Conservation (phyloP, 2,113 vertebrate genomes). For the Tragelaphus imberbis region DNA sequence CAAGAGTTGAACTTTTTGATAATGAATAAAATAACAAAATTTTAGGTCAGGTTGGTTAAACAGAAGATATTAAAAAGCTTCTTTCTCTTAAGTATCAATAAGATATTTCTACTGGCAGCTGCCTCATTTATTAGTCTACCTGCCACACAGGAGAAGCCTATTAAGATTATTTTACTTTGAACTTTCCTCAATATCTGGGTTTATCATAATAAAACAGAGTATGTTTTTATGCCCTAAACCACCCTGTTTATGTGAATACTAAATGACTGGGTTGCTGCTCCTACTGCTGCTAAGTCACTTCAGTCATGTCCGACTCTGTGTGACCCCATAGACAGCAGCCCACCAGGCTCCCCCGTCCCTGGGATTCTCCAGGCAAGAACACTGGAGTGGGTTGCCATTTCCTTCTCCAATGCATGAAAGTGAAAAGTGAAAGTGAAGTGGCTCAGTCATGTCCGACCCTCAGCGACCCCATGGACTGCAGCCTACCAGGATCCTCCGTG, state of each 20-base stretch:
- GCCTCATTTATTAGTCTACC: background rate
- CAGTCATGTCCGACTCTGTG: no score
- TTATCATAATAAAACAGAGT: conserved; percentile 1
- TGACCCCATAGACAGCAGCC: no score
- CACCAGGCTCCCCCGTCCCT: no score
- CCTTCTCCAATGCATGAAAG: no score
- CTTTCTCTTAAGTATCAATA: background rate
- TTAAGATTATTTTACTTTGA: conserved; percentile 15
- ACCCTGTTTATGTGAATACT: background rate
- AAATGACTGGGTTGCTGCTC: background rate
- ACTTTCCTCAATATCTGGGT: background rate
- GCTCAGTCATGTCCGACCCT: no score
- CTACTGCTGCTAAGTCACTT: no score
- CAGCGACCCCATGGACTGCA: no score
- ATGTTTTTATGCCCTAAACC: background rate
- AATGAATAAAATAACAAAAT: background rate
- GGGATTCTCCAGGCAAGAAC: no score
- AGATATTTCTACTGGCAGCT: background rate
- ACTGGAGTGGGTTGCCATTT: no score
- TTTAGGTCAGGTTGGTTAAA: background rate
- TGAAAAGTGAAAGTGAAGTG: no score
- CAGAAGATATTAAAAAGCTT: background rate
- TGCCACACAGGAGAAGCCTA: background rate
- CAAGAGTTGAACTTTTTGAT: background rate
- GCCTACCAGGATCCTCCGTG: no score